A percentile compares a stretch with the other conserved stretches of the same genome.
phyloP scores from a whole-genome alignment of 2,888 invertebrate genomes.

The Lasioglossum leucozonium region DNA sequence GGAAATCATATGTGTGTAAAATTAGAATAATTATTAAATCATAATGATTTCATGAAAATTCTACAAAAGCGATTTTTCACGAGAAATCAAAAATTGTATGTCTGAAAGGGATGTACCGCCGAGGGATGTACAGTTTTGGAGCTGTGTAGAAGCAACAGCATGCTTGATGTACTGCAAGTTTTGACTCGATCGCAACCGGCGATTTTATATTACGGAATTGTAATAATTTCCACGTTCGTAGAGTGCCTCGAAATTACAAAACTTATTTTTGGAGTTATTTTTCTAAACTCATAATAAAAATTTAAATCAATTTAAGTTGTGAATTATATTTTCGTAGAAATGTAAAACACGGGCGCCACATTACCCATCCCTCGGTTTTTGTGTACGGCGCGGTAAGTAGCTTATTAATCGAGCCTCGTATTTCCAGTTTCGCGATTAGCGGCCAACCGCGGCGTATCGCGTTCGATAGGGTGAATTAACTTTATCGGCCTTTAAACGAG shows the following conservation, averaged over 20 bases:
- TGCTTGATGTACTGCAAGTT: not conserved
- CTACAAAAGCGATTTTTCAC: no score
- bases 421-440: not conserved
- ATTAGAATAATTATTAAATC: no score
- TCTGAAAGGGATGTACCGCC: not conserved
- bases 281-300: no score
- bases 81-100: no score
- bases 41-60: no score
- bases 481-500: constrained; percentile 12
- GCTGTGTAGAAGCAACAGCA: not conserved
- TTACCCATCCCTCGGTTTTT: not conserved
- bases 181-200: not conserved
- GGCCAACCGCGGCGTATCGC: not conserved
- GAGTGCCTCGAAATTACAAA: no score
- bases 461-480: not conserved
- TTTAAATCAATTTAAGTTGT: no score
- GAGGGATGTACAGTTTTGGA: not conserved
- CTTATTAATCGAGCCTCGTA: not conserved
- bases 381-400: not conserved
- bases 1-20: no score
- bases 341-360: no score
- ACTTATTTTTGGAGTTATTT: no score
- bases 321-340: no score
- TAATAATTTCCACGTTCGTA: not conserved
- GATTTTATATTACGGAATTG: not conserved